Percentiles rank a stretch among this genome's conserved stretches.
phyloP scores from a whole-genome alignment of 2,888 invertebrate species.

The Bombylius discolor region DNA sequence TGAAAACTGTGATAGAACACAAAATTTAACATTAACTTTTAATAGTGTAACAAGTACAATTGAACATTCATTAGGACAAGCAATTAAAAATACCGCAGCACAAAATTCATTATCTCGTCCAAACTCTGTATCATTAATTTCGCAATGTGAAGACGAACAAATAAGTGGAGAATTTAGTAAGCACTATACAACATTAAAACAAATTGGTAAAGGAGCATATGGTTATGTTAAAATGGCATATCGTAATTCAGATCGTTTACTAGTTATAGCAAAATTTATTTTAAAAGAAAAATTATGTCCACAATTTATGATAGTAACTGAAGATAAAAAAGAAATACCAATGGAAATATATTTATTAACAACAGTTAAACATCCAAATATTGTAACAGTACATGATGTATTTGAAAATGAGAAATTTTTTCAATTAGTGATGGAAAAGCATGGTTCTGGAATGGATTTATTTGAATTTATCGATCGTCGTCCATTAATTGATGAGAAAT shows the following conservation, averaged over 20 bases:
- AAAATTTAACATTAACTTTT: slow-evolving; percentile 34
- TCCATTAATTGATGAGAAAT: slow-evolving; percentile 51
- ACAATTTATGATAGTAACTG: slow-evolving; percentile 39
- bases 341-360: slow-evolving; percentile 53
- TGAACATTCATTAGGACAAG: slow-evolving; percentile 29
- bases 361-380: slow-evolving; percentile 52
- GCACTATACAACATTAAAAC: slow-evolving; percentile 47
- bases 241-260: slow-evolving; percentile 44
- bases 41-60: slow-evolving; percentile 36
- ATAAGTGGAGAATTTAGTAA: slow-evolving; percentile 44
- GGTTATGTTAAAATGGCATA: slow-evolving; percentile 59
- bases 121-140: slow-evolving; percentile 43
- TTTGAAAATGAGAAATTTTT: slow-evolving; percentile 56
- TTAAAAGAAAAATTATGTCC: slow-evolving; percentile 43
- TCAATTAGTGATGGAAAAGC: slow-evolving; percentile 66
- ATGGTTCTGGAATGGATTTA: slow-evolving; percentile 61
- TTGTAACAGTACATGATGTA: slow-evolving; percentile 52
- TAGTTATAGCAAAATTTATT: slow-evolving; percentile 60
- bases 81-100: slow-evolving; percentile 21
- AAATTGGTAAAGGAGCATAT: slow-evolving; percentile 54
- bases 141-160: slow-evolving; percentile 43
- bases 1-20: slow-evolving; percentile 19
- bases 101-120: slow-evolving; percentile 39
- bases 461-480: slow-evolving; percentile 64
- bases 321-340: slow-evolving; percentile 43